Evolutionary conservation across 2,888 invertebrate genomes (phyloP).

Genomic region (Heterodera filipjevi): DNA sequence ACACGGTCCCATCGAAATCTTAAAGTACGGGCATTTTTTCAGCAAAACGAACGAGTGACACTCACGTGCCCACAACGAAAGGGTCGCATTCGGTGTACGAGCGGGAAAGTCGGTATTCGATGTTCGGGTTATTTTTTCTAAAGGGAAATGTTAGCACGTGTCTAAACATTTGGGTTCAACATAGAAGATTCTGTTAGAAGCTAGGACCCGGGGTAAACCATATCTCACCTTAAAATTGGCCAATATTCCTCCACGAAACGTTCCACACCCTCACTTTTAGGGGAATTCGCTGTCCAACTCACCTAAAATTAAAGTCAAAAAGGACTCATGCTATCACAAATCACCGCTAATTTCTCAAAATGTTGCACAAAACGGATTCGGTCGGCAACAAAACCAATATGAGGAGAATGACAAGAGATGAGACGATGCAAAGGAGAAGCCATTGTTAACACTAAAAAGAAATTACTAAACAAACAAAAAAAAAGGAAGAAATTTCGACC

Average conservation of each 20-base stretch:
- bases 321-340: neutral
- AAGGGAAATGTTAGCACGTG: conserved; percentile 17
- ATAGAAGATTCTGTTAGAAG: neutral
- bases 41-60: conserved; percentile 24
- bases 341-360: conserved; percentile 55
- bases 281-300: conserved; percentile 56
- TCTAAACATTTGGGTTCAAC: too few species aligned
- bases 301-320: neutral
- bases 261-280: conserved; percentile 60
- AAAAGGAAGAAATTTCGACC: neutral
- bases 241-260: conserved; percentile 61
- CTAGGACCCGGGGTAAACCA: neutral
- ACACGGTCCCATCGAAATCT: conserved; percentile 52
- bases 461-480: neutral
- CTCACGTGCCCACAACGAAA: conserved; percentile 62
- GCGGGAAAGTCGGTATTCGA: conserved; percentile 52
- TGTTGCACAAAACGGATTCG: conserved; percentile 50
- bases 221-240: conserved; percentile 54
- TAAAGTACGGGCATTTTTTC: conserved; percentile 28
- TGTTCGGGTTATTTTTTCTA: conserved; percentile 57
- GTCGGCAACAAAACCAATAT: conserved; percentile 35
- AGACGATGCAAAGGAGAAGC: conserved; percentile 15
- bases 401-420: conserved; percentile 26
- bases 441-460: neutral
- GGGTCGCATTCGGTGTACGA: conserved; percentile 59